phyloP scores from a whole-genome alignment of 30 jellyfish, hydroid and myxozoan species.

The Aurelia coerulea region DNA sequence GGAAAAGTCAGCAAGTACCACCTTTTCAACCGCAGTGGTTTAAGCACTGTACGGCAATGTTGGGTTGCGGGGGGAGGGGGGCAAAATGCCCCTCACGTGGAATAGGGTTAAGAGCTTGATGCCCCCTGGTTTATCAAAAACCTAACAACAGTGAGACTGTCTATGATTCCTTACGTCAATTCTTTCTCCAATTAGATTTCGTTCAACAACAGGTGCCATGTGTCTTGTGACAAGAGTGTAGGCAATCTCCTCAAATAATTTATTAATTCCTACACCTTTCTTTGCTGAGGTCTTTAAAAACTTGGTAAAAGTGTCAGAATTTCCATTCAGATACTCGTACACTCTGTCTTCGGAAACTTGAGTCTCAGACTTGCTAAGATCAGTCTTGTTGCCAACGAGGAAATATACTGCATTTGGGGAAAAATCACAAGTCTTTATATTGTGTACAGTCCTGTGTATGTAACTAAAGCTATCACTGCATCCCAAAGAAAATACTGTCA shows the following conservation, averaged over 20 bases:
- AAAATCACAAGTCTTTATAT: background rate
- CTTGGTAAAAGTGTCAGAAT: conserved; percentile 1
- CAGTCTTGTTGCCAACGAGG: conserved; percentile 29
- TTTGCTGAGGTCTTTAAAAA: conserved; percentile 12
- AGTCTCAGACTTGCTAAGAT: background rate
- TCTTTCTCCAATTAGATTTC: too few relatives aligned
- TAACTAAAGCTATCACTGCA: conserved; percentile 4
- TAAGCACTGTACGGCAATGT: too few relatives aligned
- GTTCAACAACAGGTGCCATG: conserved; percentile 3
- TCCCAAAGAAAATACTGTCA: conserved; percentile 10
- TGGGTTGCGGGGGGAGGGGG: too few relatives aligned
- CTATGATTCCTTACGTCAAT: too few relatives aligned
- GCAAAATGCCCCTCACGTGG: too few relatives aligned
- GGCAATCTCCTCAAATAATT: background rate
- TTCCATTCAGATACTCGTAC: conserved; percentile 9
- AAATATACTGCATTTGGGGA: conserved; percentile 21
- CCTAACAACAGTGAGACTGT: too few relatives aligned
- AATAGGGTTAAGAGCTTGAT: too few relatives aligned
- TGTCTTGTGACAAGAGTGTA: background rate
- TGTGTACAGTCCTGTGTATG: background rate
- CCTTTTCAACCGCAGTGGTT: too few relatives aligned
- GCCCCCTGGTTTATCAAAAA: too few relatives aligned
- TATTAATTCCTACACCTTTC: background rate
- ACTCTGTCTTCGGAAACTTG: conserved; percentile 1
- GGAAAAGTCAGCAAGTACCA: too few relatives aligned